Base-by-base conservation (phyloP, 2,888 invertebrate species). In the Lycia hirtaria region DNA sequence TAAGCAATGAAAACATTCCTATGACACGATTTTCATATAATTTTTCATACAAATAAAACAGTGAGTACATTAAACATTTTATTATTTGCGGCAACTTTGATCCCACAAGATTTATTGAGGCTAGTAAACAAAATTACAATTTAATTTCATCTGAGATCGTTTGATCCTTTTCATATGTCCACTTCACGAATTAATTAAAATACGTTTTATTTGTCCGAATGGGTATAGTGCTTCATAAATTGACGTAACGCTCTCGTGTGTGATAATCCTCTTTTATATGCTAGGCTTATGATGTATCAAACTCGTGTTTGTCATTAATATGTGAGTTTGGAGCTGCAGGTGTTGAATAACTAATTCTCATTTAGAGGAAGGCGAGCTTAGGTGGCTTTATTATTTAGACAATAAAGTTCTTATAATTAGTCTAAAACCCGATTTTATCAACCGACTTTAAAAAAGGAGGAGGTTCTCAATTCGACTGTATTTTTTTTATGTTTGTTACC, bases 1-100 rank as follows among this genome's bases (percentile, higher is more conserved):
- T 64, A 67, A 59, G 70, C 64, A 60, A 64, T 61, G 59, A 73
- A 69, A 73, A 54, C 61, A 62, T 69, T 72, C 69, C 65, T 62
- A 70, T 58, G 68, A 73, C 70, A 68, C 33, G 33, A 64, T 15
- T 64, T 65, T 67, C 71, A 65, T 72, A 69, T 69, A 72, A 75
- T 65, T 65, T 66, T 47, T 64, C 56, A 53, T 58, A 55, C 60
- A 60, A 68, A 60, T 62, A 65, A 62, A 64, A 61, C 53, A 63
- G 53, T 57, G 41, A 15, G 26, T 41, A 41, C 26, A 41, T 41
- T 28, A 41, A 41, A 56, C 47, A 52, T 62, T 64, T 65, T 65
- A 63, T 56, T 51, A 57, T 45, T 53, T 28, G 62, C 65, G 65
- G 65, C 52, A 62, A 62, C 67, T 67, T 67, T 67, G 65, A 67